These are phyloP conservation scores for Pyrgus malvae DNA, from an alignment of 2,888 invertebrate species.

Conservation along the genomic window DNA sequence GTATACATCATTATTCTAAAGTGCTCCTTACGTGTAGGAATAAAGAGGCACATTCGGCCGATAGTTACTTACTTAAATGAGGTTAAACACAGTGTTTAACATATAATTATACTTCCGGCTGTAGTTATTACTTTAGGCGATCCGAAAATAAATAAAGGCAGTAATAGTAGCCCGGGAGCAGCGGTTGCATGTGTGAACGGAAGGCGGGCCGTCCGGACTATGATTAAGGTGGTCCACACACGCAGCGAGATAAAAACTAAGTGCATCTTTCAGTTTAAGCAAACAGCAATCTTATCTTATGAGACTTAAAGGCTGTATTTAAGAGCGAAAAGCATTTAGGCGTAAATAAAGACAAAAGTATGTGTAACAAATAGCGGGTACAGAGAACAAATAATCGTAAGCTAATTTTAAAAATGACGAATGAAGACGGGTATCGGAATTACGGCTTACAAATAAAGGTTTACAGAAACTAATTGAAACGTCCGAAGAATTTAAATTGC, in stretches of 20 bases:
- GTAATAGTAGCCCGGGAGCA: constrained; percentile 18
- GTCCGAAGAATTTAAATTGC: constrained; percentile 8
- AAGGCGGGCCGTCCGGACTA: constrained; percentile 24
- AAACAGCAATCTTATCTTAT: constrained; percentile 1
- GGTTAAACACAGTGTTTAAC: constrained; percentile 22
- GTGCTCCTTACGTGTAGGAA: not conserved
- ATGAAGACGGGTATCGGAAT: constrained; percentile 13
- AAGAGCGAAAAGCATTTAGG: not conserved
- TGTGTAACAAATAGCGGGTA: constrained; percentile 19
- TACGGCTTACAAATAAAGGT: constrained; percentile 17
- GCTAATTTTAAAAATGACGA: constrained; percentile 27
- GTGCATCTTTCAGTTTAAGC: not conserved
- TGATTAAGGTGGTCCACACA: constrained; percentile 25
- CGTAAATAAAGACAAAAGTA: constrained; percentile 21
- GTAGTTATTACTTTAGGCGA: constrained; percentile 17
- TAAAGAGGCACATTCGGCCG: not conserved
- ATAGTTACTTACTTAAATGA: constrained; percentile 14
- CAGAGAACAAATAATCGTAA: constrained; percentile 19
- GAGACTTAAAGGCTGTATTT: not conserved
- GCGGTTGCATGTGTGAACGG: constrained; percentile 27
- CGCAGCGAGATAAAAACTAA: constrained; percentile 24
- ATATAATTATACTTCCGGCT: constrained; percentile 23
- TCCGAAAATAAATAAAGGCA: constrained; percentile 23
- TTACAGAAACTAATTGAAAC: constrained; percentile 15
- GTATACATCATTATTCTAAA: not conserved